Conservation (phyloP, 2,797 vertebrate genomes). For the Parotocinclus haroldoi region DNA sequence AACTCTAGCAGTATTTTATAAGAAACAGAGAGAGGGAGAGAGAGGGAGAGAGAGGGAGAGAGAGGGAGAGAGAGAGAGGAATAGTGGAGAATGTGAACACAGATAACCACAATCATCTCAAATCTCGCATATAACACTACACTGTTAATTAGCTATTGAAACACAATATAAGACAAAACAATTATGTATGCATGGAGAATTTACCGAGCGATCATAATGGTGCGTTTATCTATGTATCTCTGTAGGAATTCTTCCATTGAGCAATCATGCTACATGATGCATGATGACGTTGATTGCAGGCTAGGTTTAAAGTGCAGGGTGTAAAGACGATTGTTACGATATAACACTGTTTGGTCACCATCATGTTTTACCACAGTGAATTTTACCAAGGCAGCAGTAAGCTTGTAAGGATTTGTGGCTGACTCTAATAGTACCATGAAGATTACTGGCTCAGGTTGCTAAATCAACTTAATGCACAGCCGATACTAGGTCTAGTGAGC, state of each 20-base stretch:
- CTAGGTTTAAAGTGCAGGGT: slow-evolving; percentile 5
- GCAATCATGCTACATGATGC: not conserved
- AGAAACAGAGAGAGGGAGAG: not conserved
- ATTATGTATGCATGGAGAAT: too few relatives aligned
- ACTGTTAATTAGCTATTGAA: not conserved
- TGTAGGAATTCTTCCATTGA: not conserved
- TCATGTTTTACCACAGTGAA: slow-evolving; percentile 19
- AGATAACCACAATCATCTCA: not conserved
- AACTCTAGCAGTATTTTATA: not conserved
- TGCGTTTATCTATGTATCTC: not conserved
- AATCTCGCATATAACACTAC: not conserved
- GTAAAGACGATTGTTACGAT: not conserved
- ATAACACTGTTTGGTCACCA: slow-evolving; percentile 5
- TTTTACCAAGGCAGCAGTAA: slow-evolving; percentile 7
- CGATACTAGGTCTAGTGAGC: not conserved
- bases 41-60: not conserved
- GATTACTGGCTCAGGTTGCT: not conserved
- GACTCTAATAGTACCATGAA: not conserved
- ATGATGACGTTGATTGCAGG: not conserved
- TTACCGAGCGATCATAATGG: too few relatives aligned
- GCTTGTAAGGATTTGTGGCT: slow-evolving; percentile 12
- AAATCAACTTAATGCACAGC: not conserved
- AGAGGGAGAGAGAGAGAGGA: not conserved
- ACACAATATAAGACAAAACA: not conserved
- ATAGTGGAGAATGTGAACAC: not conserved